A percentile compares a stretch with the other conserved stretches of the same genome.
These are phyloP conservation scores for Gymnocypris eckloni DNA, from an alignment of 2,797 vertebrate species.

Conservation along the genomic window DNA sequence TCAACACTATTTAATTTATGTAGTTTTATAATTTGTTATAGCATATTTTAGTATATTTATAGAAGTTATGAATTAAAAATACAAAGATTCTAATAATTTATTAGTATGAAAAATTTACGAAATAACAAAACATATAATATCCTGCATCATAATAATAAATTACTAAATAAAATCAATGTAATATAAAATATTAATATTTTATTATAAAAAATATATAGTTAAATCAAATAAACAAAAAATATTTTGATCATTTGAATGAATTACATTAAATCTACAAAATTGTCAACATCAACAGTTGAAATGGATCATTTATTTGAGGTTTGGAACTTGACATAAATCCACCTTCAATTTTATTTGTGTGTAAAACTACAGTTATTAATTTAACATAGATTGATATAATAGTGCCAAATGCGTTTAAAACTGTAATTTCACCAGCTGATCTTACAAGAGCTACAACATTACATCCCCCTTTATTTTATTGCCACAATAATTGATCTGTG, in stretches of 20 bases:
- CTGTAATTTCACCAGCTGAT: slow-evolving; percentile 5
- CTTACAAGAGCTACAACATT: slow-evolving; percentile 18
- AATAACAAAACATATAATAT: not conserved
- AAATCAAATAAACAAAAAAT: not conserved
- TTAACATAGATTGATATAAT: not conserved
- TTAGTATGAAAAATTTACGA: not conserved
- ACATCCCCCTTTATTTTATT: slow-evolving; percentile 50
- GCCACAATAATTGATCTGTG: slow-evolving; percentile 61
- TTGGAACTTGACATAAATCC: not conserved
- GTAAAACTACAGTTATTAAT: slow-evolving; percentile 14
- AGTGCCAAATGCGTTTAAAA: not conserved
- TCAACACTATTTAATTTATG: not conserved
- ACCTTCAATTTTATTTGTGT: slow-evolving; percentile 3
- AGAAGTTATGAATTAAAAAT: not conserved
- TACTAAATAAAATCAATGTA: not conserved
- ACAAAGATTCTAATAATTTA: not conserved
- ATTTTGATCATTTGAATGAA: not conserved
- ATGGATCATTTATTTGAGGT: not conserved
- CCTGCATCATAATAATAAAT: not conserved
- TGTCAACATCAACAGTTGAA: not conserved
- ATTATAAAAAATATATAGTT: not conserved
- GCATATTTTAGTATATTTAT: not conserved
- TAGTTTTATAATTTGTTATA: not conserved
- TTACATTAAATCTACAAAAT: not conserved
- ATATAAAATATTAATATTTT: not conserved